These are phyloP conservation scores for Trematocara macrostoma DNA, from an alignment of 2,113 vertebrate species.

Conservation along the genomic window DNA sequence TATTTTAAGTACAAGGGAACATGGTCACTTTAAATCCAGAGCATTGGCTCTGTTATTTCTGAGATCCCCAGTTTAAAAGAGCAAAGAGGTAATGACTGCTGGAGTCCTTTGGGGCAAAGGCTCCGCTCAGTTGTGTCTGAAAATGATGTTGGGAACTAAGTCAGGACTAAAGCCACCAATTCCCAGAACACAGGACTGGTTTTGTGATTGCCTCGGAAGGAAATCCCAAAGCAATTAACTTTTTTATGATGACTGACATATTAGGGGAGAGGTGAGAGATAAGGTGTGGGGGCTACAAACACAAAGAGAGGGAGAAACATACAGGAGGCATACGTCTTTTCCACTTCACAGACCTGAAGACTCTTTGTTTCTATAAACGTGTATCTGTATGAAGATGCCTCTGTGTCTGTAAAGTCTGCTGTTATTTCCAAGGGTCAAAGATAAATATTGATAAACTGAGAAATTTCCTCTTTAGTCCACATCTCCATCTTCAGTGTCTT, in stretches of 20 bases:
- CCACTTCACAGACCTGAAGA: not conserved
- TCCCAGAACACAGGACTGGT: not conserved
- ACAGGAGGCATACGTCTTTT: not conserved
- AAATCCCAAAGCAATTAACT: not conserved
- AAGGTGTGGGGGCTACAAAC: not conserved
- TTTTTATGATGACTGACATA: not conserved
- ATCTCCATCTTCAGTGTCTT: not conserved
- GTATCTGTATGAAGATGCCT: not conserved
- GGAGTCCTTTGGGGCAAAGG: not conserved
- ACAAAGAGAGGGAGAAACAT: not conserved
- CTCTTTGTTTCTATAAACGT: not conserved
- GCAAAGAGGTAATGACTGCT: not conserved
- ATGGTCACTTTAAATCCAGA: not conserved
- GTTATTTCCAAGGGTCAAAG: not conserved
- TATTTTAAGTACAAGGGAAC: not conserved
- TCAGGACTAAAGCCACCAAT: not conserved
- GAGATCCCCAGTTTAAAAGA: not conserved
- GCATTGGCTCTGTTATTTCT: not conserved
- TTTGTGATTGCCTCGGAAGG: not conserved
- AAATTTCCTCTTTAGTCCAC: not conserved
- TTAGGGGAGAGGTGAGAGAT: not conserved
- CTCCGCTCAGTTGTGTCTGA: not conserved
- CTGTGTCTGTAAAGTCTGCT: not conserved
- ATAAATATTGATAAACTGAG: not conserved
- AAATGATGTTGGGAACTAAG: not conserved